Evolutionary conservation across 2,888 invertebrate species (phyloP), one percentile per base, ranked within the genome.

Genomic region (Agrochola lota): DNA sequence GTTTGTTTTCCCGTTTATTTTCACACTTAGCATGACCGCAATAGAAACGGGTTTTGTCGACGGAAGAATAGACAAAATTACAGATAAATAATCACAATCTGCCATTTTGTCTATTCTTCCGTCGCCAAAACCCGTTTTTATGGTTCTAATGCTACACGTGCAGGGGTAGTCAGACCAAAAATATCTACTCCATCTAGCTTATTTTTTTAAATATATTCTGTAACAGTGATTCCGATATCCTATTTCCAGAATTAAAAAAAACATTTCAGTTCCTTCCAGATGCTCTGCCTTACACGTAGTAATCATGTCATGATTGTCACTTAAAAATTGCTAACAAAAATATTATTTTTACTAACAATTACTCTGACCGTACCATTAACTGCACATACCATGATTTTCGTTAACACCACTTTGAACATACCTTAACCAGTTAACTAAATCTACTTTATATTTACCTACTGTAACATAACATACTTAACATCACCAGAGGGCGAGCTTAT

Each of bases 311-410:
- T 23, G 4, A 63, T 23, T 35, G 15, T 15, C 7, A 63, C 35
- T 40, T 8, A 15, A 23, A 62, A 57, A 20, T 43, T n/a, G 6
- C 5, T 0, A 3, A 11, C 1, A 59, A 43, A 26, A 59, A 23
- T 8, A 20, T 1, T 12, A 57, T n/a, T 55, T 57, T 52, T n/a
- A 73, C 26, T 12, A 71, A 15, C 26, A 17, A 20, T 3, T 52
- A 8, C n/a, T 64, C 74, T 76, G 85, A 84, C 87, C 63, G 78
- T 87, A 87, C 87, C 0, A 52, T 30, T 84, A 87, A 83, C 81
- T 84, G 78, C 78, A 81, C 49, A 73, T 82, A 83, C 77, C 57
- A 67, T 71, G 80, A 76, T 88, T 86, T 88, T 86, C 66, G 75
- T 81, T 76, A 81, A 87, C 55, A 63, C 60, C 46, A 73, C 40